These are phyloP conservation scores for Eucidaris tribuloides DNA, from an alignment of 35 echinoderm and acorn worm genomes.

Conservation along the genomic window DNA sequence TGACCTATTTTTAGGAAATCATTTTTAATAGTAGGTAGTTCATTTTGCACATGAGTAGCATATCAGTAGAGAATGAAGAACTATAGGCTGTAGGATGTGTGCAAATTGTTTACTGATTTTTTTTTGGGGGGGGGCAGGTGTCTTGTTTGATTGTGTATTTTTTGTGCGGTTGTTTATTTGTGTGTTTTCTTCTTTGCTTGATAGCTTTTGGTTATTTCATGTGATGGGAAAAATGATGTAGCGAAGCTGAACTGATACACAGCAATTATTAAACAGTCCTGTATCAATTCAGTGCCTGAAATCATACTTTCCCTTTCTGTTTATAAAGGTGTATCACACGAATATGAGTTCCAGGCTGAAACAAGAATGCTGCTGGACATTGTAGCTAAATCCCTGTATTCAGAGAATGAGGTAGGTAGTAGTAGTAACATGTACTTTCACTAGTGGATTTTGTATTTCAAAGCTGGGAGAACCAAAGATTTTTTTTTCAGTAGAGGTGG, in stretches of 20 bases:
- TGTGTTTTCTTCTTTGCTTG: too few relatives aligned
- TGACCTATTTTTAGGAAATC: too few relatives aligned
- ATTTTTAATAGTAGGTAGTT: too few relatives aligned
- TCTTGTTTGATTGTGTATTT: neutral
- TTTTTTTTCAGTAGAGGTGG: neutral
- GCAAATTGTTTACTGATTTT: too few relatives aligned
- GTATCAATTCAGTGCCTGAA: too few relatives aligned
- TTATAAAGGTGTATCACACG: slow-evolving; percentile 53
- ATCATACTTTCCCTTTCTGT: neutral
- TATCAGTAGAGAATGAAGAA: too few relatives aligned
- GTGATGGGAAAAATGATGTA: neutral
- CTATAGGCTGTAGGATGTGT: too few relatives aligned
- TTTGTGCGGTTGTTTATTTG: neutral
- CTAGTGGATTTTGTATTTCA: neutral
- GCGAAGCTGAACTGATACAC: neutral
- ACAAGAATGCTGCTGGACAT: slow-evolving; percentile 89
- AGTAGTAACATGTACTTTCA: neutral
- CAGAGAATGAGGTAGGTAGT: slow-evolving; percentile 75
- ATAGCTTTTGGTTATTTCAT: neutral
- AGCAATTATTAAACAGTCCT: neutral
- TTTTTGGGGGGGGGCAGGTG: too few relatives aligned
- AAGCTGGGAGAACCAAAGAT: neutral
- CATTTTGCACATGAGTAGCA: too few relatives aligned
- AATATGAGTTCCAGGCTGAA: slow-evolving; percentile 87
- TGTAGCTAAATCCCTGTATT: slow-evolving; percentile 92